phyloP scores from a whole-genome alignment of 2,113 vertebrate genomes.

The Lutjanus erythropterus region DNA sequence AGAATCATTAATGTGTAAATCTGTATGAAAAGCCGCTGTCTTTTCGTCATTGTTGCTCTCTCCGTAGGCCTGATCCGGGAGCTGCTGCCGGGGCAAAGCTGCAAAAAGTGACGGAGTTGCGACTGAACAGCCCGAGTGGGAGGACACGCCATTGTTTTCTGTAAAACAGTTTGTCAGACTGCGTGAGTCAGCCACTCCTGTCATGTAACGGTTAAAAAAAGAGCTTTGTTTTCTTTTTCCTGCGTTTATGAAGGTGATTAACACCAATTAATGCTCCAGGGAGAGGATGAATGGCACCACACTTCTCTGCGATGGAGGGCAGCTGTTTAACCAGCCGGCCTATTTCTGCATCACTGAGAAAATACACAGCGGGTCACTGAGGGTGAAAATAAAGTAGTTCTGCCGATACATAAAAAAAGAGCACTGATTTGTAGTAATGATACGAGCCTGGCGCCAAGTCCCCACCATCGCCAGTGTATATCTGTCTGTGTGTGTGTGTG shows the following conservation, averaged over 20 bases:
- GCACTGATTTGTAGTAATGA: constrained; percentile 14
- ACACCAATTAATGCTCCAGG: constrained; percentile 16
- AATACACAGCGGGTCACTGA: not conserved
- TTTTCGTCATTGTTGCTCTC: not conserved
- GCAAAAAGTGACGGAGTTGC: not conserved
- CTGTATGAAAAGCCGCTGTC: constrained; percentile 9
- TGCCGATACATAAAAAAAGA: not conserved
- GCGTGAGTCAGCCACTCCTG: constrained; percentile 45
- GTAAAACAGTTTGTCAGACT: constrained; percentile 35
- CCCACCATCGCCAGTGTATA: not conserved
- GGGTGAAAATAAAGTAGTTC: not conserved
- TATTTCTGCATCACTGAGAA: not conserved
- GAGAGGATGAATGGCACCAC: constrained; percentile 14
- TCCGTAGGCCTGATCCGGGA: not conserved
- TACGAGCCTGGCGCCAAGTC: constrained; percentile 20
- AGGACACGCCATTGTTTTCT: constrained; percentile 48
- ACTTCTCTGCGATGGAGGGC: constrained; percentile 1
- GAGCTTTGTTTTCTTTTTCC: constrained; percentile 18
- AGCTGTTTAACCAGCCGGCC: constrained; percentile 29
- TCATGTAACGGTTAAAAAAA: constrained; percentile 32
- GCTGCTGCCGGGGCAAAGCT: constrained; percentile 11
- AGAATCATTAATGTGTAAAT: constrained; percentile 8
- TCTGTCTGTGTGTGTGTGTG: constrained; percentile 1
- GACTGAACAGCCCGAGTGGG: constrained; percentile 32
- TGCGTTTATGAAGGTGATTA: constrained; percentile 30